phyloP scores from a whole-genome alignment of 2,113 vertebrate species.

The Gopherus evgoodei region DNA sequence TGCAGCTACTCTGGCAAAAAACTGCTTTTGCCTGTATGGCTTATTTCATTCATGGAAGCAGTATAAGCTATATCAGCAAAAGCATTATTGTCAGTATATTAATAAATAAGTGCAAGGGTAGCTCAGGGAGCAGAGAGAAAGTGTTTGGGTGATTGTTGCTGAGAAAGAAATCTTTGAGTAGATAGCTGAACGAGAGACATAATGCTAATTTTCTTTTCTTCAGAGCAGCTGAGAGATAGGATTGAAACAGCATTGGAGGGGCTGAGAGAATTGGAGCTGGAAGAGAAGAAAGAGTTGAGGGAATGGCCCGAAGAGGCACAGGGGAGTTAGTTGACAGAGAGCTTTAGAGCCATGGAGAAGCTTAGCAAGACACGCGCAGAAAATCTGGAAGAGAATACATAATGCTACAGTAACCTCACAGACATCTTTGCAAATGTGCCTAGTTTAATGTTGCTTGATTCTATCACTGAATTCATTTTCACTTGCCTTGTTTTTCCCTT shows the following conservation, averaged over 20 bases:
- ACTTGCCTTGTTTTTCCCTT: conserved; percentile 48
- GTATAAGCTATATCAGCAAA: no score
- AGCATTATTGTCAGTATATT: not conserved
- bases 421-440: conserved; percentile 52
- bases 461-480: conserved; percentile 52
- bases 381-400: conserved; percentile 49
- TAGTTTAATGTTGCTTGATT: conserved; percentile 55
- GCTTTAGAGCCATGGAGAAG: conserved; percentile 13
- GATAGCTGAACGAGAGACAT: not conserved
- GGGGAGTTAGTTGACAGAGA: conserved; percentile 5
- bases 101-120: conserved; percentile 6
- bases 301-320: not conserved
- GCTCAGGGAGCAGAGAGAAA: not conserved
- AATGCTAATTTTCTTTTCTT: conserved; percentile 26
- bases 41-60: no score
- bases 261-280: not conserved
- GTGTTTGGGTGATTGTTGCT: not conserved
- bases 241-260: not conserved
- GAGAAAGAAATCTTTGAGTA: not conserved
- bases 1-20: no score
- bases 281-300: not conserved
- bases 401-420: conserved; percentile 12
- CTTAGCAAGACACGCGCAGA: conserved; percentile 25
- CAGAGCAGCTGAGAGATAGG: not conserved
- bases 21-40: no score